These are phyloP conservation scores for Strigops habroptila DNA, from an alignment of 2,113 vertebrate species.

Conservation along the genomic window DNA sequence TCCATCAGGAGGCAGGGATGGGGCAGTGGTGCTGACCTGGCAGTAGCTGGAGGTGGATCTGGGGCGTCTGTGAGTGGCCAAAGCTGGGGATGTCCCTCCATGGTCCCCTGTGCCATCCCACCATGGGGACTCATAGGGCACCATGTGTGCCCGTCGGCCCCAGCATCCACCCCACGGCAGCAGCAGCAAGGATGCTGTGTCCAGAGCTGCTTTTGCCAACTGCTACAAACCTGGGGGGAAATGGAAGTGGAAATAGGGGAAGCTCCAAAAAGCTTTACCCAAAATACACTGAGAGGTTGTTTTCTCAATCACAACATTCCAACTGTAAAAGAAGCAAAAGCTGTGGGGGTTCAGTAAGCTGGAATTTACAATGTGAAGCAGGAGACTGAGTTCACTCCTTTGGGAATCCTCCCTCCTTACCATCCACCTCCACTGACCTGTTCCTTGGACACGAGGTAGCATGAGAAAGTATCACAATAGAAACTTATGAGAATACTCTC, in stretches of 20 bases:
- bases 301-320: neutral
- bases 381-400: neutral
- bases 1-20: neutral
- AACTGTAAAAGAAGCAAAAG: neutral
- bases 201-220: neutral
- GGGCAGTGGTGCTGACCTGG: no score
- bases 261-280: neutral
- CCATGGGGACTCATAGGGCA: accelerated
- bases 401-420: neutral
- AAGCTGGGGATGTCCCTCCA: accelerated
- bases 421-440: neutral
- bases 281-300: neutral
- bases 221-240: neutral
- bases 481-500: neutral
- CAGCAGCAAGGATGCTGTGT: neutral
- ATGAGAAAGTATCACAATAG: neutral
- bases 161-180: accelerated
- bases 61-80: accelerated
- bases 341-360: neutral
- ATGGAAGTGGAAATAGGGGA: neutral
- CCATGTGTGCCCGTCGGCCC: accelerated
- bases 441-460: neutral
- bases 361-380: neutral
- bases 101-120: accelerated
- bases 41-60: neutral